A percentile compares a stretch with the other conserved stretches of the same genome.
Evolutionary conservation across 2,113 vertebrate species (phyloP).

Genomic region (Pedetes capensis): DNA sequence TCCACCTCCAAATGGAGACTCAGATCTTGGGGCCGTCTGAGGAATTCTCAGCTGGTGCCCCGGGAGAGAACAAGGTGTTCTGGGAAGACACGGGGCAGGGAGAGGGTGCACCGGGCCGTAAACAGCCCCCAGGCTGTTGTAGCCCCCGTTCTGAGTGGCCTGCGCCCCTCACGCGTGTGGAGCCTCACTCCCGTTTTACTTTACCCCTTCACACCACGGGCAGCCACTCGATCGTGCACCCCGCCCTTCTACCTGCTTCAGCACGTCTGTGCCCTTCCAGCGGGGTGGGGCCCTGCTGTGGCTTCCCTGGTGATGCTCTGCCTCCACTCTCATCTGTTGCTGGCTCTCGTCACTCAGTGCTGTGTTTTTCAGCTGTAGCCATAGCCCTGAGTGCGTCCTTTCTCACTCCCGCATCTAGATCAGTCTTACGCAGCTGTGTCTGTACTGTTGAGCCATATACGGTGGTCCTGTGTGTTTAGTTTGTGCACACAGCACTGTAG

Average conservation of each 20-base stretch:
- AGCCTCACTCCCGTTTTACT: not conserved
- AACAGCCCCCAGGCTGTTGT: accelerated
- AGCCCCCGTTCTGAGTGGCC: not conserved
- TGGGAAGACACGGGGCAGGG: not conserved
- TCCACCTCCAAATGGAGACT: accelerated
- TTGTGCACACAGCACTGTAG: not conserved
- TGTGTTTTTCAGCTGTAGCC: not conserved
- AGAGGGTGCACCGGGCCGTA: not conserved
- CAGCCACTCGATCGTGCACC: too few species aligned
- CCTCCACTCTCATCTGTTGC: not conserved
- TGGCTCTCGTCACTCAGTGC: not conserved
- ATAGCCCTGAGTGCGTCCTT: accelerated
- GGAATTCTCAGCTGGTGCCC: not conserved
- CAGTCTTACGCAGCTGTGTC: not conserved
- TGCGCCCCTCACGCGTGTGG: accelerated
- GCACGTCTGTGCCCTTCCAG: not conserved
- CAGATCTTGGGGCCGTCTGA: not conserved
- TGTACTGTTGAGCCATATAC: not conserved
- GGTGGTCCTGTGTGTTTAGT: not conserved
- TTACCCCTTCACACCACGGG: not conserved
- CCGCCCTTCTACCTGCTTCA: too few species aligned
- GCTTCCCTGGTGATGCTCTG: not conserved
- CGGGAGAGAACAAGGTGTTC: not conserved
- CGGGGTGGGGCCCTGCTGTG: accelerated
- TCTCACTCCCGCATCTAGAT: not conserved